Evolutionary conservation across 1,140 invertebrate species (phyloP).

Genomic region (Triops longicaudatus): DNA sequence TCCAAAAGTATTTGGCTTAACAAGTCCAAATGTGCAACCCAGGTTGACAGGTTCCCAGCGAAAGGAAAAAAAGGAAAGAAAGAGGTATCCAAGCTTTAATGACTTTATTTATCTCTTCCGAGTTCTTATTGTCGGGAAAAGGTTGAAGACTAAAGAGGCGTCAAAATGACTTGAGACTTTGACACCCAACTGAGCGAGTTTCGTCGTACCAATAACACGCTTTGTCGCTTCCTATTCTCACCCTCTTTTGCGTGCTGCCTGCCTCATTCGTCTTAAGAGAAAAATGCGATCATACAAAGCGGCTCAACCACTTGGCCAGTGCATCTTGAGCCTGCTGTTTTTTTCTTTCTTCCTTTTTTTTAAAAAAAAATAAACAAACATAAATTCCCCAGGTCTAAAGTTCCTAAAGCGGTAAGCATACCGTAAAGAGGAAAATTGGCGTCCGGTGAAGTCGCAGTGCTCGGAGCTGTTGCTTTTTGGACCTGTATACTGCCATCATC

Average conservation of each 20-base stretch:
- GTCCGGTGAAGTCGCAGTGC: background rate
- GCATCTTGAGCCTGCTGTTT: background rate
- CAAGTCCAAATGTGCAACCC: background rate
- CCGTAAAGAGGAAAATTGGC: background rate
- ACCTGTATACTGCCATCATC: background rate
- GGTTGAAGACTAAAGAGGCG: background rate
- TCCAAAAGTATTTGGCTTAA: background rate
- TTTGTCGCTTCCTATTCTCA: constrained; percentile 2
- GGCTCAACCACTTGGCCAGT: background rate
- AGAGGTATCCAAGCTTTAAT: background rate
- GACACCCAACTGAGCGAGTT: background rate
- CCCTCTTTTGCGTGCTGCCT: background rate
- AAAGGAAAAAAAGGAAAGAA: background rate
- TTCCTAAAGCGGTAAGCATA: background rate
- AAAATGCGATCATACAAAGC: background rate
- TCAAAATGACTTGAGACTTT: constrained; percentile 7
- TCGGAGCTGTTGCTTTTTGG: background rate
- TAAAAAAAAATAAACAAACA: no score
- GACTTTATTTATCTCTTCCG: background rate
- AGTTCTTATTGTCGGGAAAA: background rate
- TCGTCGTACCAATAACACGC: background rate
- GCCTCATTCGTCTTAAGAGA: background rate
- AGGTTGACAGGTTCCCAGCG: constrained; percentile 1
- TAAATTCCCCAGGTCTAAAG: background rate
- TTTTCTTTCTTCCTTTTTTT: no score